Evolutionary conservation across 1,140 invertebrate species (phyloP).

Genomic region (Oppia nitens): DNA sequence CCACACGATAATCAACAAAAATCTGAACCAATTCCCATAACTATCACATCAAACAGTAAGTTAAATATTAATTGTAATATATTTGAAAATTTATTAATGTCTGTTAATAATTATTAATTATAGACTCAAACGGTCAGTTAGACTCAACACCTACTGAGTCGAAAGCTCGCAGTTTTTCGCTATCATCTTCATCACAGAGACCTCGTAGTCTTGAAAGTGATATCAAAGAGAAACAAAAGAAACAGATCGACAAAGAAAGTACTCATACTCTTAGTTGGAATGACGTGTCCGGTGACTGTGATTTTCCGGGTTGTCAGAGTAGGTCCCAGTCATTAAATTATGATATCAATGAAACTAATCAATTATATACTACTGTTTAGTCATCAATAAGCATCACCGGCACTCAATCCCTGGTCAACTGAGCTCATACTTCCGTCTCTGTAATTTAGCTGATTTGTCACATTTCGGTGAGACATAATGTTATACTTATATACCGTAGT

Average conservation of each 20-base stretch:
- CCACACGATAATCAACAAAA: background rate
- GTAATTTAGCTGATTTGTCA: constrained; percentile 23
- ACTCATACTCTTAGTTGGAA: constrained; percentile 22
- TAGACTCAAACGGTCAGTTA: background rate
- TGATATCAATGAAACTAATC: background rate
- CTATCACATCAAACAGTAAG: constrained; percentile 10
- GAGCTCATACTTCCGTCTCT: constrained; percentile 58
- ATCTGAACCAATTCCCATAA: constrained; percentile 11
- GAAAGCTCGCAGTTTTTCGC: constrained; percentile 1
- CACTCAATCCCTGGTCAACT: constrained; percentile 84
- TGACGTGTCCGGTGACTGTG: constrained; percentile 18
- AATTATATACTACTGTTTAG: constrained; percentile 2
- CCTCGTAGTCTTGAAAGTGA: constrained; percentile 12
- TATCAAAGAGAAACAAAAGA: background rate
- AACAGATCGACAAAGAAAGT: constrained; percentile 18
- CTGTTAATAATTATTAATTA: background rate
- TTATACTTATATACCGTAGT: too few relatives aligned
- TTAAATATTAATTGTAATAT: background rate
- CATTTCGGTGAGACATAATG: constrained; percentile 30
- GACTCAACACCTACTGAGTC: background rate
- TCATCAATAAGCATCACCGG: constrained; percentile 47
- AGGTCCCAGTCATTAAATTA: background rate
- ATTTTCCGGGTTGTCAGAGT: constrained; percentile 5
- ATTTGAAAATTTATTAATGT: background rate
- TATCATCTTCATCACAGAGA: background rate